Percentiles rank a stretch among this genome's conserved stretches.
Evolutionary conservation across 2,113 vertebrate species (phyloP).

Genomic region (Kryptolebias marmoratus): DNA sequence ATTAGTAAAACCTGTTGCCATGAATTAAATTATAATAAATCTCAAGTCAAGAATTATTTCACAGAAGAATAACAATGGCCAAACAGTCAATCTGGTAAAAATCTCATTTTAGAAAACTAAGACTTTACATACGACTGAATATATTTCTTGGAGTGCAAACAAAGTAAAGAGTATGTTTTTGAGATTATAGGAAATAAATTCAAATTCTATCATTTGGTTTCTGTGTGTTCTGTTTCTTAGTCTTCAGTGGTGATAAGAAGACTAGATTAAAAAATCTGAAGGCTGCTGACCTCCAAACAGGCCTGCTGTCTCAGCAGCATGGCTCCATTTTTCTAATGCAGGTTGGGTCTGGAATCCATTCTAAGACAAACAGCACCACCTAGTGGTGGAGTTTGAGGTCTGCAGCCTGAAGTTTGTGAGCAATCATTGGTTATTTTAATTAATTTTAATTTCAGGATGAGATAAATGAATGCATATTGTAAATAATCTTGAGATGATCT

Average conservation of each 20-base stretch:
- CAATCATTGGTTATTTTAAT: too few relatives aligned
- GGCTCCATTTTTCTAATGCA: not conserved
- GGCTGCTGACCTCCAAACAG: not conserved
- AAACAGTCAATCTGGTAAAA: slow-evolving; percentile 30
- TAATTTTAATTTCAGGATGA: too few relatives aligned
- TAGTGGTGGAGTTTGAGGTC: slow-evolving; percentile 9
- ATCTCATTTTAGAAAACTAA: slow-evolving; percentile 46
- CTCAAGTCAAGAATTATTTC: slow-evolving; percentile 38
- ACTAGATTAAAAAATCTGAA: not conserved
- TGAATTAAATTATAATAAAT: slow-evolving; percentile 60
- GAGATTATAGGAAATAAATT: slow-evolving; percentile 89
- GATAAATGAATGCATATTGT: too few relatives aligned
- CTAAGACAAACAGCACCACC: slow-evolving; percentile 28
- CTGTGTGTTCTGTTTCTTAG: slow-evolving; percentile 32
- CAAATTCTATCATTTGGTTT: slow-evolving; percentile 79
- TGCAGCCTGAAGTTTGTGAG: not conserved
- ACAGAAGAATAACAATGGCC: slow-evolving; percentile 20
- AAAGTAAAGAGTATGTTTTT: slow-evolving; percentile 85
- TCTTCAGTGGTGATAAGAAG: not conserved
- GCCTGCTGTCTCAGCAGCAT: not conserved
- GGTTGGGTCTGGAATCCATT: not conserved
- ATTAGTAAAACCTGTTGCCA: slow-evolving; percentile 56
- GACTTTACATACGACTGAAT: slow-evolving; percentile 65
- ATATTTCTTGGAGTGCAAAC: slow-evolving; percentile 81
- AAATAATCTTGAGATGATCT: too few relatives aligned